Percentiles rank a stretch among this genome's conserved stretches.
Conservation (phyloP, 2,113 vertebrate species). For the Istiophorus platypterus region DNA sequence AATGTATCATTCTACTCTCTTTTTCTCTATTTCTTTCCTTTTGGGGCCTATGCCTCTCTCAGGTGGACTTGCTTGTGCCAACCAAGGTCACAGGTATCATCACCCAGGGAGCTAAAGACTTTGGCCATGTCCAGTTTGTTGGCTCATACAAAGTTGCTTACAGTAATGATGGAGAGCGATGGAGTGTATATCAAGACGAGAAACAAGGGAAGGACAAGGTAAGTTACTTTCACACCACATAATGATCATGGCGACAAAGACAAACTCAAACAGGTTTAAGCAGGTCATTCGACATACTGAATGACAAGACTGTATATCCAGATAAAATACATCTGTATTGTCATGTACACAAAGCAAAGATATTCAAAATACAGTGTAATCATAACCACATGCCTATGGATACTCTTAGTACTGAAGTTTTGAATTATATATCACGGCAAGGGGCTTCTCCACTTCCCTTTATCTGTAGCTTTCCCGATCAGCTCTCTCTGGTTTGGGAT, state of each 20-base stretch:
- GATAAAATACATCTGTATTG: not conserved
- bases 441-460: slow-evolving; percentile 32
- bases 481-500: slow-evolving; percentile 53
- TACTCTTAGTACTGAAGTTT: slow-evolving; percentile 16
- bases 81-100: slow-evolving; percentile 98
- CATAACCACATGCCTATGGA: slow-evolving; percentile 13
- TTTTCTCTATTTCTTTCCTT: not conserved
- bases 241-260: not conserved
- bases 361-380: slow-evolving; percentile 8
- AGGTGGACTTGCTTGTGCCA: slow-evolving; percentile 94
- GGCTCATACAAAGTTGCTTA: slow-evolving; percentile 98
- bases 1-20: not conserved
- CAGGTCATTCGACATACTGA: not conserved
- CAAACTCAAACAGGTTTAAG: not conserved
- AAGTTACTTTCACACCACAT: slow-evolving; percentile 53
- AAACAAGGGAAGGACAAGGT: slow-evolving; percentile 99
- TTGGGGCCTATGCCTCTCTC: slow-evolving; percentile 5
- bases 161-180: slow-evolving; percentile 93
- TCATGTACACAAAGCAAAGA: not conserved
- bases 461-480: slow-evolving; percentile 57
- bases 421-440: slow-evolving; percentile 54
- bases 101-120: slow-evolving; percentile 99
- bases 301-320: not conserved
- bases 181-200: slow-evolving; percentile 95
- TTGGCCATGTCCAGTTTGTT: slow-evolving; percentile 97